A percentile compares a stretch with the other conserved stretches of the same genome.
These are phyloP conservation scores for Neodiprion virginianus DNA, from an alignment of 1,140 invertebrate genomes.

Conservation along the genomic window DNA sequence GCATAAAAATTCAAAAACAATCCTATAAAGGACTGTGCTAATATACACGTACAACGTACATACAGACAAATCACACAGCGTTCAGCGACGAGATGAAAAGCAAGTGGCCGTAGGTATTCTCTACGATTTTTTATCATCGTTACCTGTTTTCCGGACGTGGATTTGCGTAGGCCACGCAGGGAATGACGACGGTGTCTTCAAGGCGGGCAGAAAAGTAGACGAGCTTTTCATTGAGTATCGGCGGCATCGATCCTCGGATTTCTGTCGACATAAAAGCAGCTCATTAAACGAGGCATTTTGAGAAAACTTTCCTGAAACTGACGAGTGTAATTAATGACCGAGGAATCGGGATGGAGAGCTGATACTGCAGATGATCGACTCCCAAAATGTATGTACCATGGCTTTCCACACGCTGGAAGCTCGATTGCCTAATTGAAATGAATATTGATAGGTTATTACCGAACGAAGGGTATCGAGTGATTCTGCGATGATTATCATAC, in stretches of 20 bases:
- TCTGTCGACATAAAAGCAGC: conserved; percentile 45
- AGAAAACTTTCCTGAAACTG: too few species aligned
- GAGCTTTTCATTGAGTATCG: conserved; percentile 64
- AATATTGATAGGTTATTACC: not conserved
- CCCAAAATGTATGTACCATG: too few species aligned
- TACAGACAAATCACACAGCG: too few species aligned
- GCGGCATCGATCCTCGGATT: conserved; percentile 61
- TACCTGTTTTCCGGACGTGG: conserved; percentile 68
- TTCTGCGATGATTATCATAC: not conserved
- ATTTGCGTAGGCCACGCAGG: conserved; percentile 72
- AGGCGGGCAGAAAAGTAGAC: conserved; percentile 59
- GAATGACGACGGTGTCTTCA: conserved; percentile 67
- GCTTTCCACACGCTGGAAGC: not conserved
- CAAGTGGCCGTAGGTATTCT: too few species aligned
- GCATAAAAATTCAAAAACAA: too few species aligned
- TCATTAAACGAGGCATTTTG: too few species aligned
- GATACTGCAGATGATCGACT: too few species aligned
- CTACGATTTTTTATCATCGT: conserved; percentile 27
- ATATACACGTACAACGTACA: too few species aligned
- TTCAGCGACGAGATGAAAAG: too few species aligned
- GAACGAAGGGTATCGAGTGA: not conserved
- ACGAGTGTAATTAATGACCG: too few species aligned
- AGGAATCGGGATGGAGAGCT: too few species aligned
- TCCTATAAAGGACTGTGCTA: too few species aligned
- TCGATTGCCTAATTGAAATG: not conserved